Evolutionary conservation across 1,140 invertebrate species (phyloP).

Genomic region (Cotesia glomerata): DNA sequence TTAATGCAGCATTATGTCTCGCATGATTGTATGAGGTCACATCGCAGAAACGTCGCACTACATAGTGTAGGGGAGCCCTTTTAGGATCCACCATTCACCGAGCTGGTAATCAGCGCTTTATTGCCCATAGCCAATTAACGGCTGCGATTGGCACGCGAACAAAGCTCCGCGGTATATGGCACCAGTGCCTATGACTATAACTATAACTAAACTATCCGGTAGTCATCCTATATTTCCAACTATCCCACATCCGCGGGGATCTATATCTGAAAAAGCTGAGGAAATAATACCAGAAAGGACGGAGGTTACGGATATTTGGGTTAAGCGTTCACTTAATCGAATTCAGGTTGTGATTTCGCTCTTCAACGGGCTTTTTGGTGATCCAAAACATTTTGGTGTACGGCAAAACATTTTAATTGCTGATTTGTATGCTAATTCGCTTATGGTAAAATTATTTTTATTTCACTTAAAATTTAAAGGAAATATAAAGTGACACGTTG

Average conservation of each 20-base stretch:
- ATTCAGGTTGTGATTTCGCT: background rate
- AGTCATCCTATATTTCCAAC: background rate
- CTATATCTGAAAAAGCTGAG: background rate
- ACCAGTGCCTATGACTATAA: too few species aligned
- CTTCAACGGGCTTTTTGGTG: background rate
- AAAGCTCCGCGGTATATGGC: conserved; percentile 34
- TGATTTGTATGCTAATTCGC: background rate
- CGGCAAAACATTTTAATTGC: background rate
- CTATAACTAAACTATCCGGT: background rate
- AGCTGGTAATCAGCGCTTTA: conserved; percentile 56
- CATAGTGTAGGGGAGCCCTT: background rate
- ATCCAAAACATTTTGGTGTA: background rate
- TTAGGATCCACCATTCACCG: conserved; percentile 39
- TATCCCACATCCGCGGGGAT: background rate
- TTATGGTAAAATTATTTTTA: background rate
- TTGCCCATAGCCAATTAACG: conserved; percentile 58
- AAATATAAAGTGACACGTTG: too few species aligned
- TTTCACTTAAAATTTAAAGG: background rate
- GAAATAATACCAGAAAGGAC: conserved; percentile 4
- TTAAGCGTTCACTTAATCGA: background rate
- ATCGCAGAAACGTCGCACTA: conserved; percentile 9
- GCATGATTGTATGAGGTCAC: background rate
- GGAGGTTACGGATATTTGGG: conserved; percentile 7
- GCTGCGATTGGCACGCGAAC: conserved; percentile 54
- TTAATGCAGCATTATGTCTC: conserved; percentile 4